Evolutionary conservation across 1,140 invertebrate species (phyloP).

Genomic region (Zophobas morio): DNA sequence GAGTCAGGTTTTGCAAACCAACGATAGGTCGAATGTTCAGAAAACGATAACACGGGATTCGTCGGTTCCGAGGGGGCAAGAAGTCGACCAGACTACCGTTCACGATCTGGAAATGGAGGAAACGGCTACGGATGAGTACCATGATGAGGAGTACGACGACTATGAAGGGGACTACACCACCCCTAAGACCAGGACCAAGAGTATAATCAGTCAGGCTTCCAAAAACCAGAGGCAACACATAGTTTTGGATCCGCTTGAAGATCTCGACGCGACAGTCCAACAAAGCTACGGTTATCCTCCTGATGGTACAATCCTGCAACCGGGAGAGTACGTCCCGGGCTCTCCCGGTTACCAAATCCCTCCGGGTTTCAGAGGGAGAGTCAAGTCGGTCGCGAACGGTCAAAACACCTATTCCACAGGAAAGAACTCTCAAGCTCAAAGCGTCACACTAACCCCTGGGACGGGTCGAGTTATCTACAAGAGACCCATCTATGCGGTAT

Average conservation of each 20-base stretch:
- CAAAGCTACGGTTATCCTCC: conserved; percentile 67
- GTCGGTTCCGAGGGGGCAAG: not conserved
- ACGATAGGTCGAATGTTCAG: not conserved
- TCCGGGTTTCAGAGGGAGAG: conserved; percentile 76
- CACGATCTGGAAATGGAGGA: not conserved
- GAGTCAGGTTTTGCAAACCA: not conserved
- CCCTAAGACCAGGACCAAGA: conserved; percentile 46
- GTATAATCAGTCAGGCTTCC: conserved; percentile 51
- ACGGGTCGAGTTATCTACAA: conserved; percentile 70
- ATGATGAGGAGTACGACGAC: conserved; percentile 69
- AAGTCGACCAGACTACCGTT: not conserved
- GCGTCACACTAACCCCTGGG: conserved; percentile 73
- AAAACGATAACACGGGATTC: not conserved
- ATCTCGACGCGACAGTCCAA: conserved; percentile 70
- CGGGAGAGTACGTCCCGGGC: conserved; percentile 75
- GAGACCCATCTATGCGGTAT: conserved; percentile 66
- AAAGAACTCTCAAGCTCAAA: conserved; percentile 77
- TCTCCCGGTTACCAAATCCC: conserved; percentile 77
- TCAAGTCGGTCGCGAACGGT: conserved; percentile 74
- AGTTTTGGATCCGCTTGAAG: conserved; percentile 69
- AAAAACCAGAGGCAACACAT: conserved; percentile 70
- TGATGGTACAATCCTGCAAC: conserved; percentile 72
- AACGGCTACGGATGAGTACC: conserved; percentile 6
- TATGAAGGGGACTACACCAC: conserved; percentile 67
- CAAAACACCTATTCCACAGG: conserved; percentile 73